Base-by-base conservation (phyloP, 2,797 vertebrate species). In the Trachurus trachurus region DNA sequence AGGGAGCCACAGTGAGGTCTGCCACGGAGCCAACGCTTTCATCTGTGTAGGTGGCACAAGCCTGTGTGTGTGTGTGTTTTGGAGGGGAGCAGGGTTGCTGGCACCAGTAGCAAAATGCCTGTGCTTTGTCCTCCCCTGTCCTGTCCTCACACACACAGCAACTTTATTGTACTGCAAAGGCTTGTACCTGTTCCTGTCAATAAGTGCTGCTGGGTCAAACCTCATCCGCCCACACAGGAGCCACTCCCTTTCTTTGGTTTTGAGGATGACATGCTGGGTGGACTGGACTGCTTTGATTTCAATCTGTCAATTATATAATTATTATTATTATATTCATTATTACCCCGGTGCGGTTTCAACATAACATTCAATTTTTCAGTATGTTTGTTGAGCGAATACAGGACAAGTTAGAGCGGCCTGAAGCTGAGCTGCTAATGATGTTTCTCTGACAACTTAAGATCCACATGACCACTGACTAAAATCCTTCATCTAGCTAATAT, bases 1-100 rank as follows among this genome's bases (percentile, higher is more conserved):
- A 87, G 62, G 64, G 65, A 81, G 73, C 57, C 34, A 22, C 70
- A 76, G 73, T 85, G 74, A 54, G 78, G 81, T 65, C 81, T 69
- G 81, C 66, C 75, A 71, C 59, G 37, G 66, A 76, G 76, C 80
- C 85, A 66, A 44, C 7, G 21, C 69, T 78, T 90, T 84, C 71
- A 67, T 90, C 70, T 88, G 62, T 81, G 80, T 90, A 82, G 86
- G 88, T 84, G 74, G 89, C 81, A 76, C 52, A 62, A 53, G 39
- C 29, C 71, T 77, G 66, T 82, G 59, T 57, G 59, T 76, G 34
- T 50, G 39, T 73, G 21, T 84, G 40, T 80, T 70, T 77, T 81
- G 31, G 31, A 34, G 31, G 31, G 34, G 34, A 37, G 39, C 53
- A 79, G 63, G 42, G 61, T 76, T 82, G 45, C 74, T 88, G 88